A percentile compares a stretch with the other conserved stretches of the same genome.
These are phyloP conservation scores for Deilephila elpenor DNA, from an alignment of 2,888 invertebrate genomes.

Conservation along the genomic window DNA sequence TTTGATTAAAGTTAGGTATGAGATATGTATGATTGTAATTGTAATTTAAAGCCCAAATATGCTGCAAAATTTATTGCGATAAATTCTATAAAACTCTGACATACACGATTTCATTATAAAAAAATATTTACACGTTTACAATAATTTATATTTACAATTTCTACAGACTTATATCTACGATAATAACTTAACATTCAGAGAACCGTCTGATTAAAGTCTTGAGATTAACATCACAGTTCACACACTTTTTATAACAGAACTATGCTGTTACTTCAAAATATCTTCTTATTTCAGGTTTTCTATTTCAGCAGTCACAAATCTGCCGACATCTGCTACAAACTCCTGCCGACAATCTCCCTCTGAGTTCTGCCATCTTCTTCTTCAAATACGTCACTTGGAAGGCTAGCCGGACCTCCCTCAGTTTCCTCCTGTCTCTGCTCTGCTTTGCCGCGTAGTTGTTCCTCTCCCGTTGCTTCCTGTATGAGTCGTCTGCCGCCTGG, in stretches of 20 bases:
- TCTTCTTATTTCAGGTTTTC: neutral
- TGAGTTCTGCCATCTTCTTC: constrained; percentile 92
- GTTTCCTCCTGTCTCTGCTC: constrained; percentile 94
- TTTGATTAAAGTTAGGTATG: neutral
- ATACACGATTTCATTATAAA: constrained; percentile 4
- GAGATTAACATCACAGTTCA: neutral
- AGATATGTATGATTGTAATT: neutral
- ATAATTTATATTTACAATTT: constrained; percentile 26
- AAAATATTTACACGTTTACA: constrained; percentile 19
- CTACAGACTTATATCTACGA: neutral
- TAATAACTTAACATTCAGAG: neutral
- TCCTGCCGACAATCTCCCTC: constrained; percentile 87
- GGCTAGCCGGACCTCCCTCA: constrained; percentile 96
- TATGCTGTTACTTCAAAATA: neutral
- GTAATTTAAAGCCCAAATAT: neutral
- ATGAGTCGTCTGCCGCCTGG: constrained; percentile 87
- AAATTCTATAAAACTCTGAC: constrained; percentile 22
- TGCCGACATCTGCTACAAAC: constrained; percentile 55
- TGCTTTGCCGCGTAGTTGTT: constrained; percentile 98
- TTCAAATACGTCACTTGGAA: constrained; percentile 94
- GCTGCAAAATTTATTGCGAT: constrained; percentile 10
- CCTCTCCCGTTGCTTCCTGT: constrained; percentile 93
- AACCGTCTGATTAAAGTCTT: neutral
- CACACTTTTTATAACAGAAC: neutral
- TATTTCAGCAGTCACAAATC: constrained; percentile 16